Percentiles rank a stretch among this genome's conserved stretches.
phyloP scores from a whole-genome alignment of 2,113 vertebrate genomes.

The Phylloscopus trochiloides region DNA sequence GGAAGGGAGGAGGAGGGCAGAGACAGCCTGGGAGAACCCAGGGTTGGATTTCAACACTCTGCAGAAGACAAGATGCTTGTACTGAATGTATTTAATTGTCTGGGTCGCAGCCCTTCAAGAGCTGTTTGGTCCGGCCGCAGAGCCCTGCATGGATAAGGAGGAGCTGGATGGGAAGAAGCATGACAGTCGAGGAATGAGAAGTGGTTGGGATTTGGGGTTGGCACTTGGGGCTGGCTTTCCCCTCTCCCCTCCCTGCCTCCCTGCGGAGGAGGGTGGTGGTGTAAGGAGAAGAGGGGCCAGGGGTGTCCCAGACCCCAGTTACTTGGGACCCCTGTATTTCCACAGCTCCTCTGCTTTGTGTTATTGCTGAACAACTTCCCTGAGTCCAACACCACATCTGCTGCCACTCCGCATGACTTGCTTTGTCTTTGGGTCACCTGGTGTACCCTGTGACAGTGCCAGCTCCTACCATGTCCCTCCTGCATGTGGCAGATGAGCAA shows the following conservation, averaged over 20 bases:
- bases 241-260: neutral
- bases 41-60: neutral
- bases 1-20: conserved; percentile 18
- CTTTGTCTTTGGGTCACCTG: neutral
- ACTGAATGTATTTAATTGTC: neutral
- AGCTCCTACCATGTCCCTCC: neutral
- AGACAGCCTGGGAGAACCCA: neutral
- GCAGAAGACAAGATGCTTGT: neutral
- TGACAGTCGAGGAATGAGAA: neutral
- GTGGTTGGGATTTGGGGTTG: neutral
- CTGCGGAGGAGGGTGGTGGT: neutral
- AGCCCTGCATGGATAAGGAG: neutral
- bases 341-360: neutral
- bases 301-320: neutral
- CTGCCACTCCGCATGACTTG: rapidly evolving
- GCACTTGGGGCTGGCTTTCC: neutral
- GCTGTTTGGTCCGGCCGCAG: neutral
- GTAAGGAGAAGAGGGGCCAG: neutral
- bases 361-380: neutral
- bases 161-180: neutral
- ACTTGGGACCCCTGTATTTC: rapidly evolving
- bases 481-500: neutral
- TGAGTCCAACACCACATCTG: neutral
- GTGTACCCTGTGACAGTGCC: neutral
- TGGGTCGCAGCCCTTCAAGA: neutral